phyloP scores from a whole-genome alignment of 2,113 vertebrate genomes.

The Tinamus guttatus region DNA sequence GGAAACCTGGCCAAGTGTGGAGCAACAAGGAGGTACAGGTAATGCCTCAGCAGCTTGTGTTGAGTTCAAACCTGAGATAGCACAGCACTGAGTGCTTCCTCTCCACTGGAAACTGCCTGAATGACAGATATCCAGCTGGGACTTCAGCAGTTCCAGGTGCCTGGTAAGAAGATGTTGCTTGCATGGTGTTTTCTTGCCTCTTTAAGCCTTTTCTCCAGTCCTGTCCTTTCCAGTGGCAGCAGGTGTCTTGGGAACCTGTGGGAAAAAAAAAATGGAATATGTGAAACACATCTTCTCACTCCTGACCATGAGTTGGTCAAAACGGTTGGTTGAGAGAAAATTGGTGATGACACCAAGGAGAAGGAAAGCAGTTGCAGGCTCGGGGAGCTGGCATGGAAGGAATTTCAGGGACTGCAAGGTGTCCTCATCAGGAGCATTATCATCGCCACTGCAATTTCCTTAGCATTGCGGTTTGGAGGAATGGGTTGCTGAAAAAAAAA shows the following conservation, averaged over 20 bases:
- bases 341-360: not conserved
- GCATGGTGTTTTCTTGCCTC: rapidly evolving
- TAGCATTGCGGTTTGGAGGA: not conserved
- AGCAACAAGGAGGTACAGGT: not conserved
- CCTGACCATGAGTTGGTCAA: rapidly evolving
- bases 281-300: not conserved
- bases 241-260: not conserved
- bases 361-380: not conserved
- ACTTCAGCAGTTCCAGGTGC: not conserved
- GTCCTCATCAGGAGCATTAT: rapidly evolving
- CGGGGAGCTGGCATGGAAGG: not conserved
- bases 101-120: not conserved
- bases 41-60: not conserved
- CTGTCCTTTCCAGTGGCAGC: not conserved
- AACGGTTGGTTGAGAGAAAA: not conserved
- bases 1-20: too few relatives aligned
- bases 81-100: rapidly evolving
- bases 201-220: not conserved
- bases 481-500: not conserved
- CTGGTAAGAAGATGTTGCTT: not conserved
- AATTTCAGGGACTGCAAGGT: rapidly evolving
- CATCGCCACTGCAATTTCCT: not conserved
- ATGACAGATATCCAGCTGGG: not conserved
- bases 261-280: not conserved
- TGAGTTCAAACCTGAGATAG: not conserved